Conservation (phyloP, 2,797 vertebrate genomes). For the Rhyacichthys aspro region DNA sequence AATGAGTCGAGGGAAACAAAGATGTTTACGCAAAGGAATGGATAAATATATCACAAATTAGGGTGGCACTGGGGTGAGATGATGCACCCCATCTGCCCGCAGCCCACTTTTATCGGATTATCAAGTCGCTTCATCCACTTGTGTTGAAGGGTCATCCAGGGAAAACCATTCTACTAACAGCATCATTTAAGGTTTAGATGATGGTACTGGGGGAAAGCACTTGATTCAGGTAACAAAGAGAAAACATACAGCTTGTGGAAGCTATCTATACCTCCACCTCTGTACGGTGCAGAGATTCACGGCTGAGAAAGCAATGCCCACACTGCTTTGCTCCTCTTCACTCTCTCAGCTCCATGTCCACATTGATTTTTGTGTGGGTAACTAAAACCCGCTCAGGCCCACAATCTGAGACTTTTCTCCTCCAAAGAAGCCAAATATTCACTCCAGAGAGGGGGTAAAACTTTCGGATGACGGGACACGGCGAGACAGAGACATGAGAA, state of each 20-base stretch:
- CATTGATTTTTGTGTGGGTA: slow-evolving; percentile 70
- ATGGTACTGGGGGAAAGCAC: slow-evolving; percentile 12
- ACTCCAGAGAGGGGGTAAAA: slow-evolving; percentile 1
- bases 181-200: slow-evolving; percentile 22
- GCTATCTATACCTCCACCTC: slow-evolving; percentile 35
- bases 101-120: slow-evolving; percentile 6
- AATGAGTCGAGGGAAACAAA: slow-evolving; percentile 16
- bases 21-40: slow-evolving; percentile 37
- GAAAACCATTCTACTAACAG: slow-evolving; percentile 20
- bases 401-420: slow-evolving; percentile 30
- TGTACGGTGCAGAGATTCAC: slow-evolving; percentile 24
- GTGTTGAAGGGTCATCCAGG: not conserved
- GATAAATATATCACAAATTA: slow-evolving; percentile 41
- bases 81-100: slow-evolving; percentile 4
- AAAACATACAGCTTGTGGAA: not conserved
- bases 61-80: slow-evolving; percentile 12
- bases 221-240: slow-evolving; percentile 11
- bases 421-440: slow-evolving; percentile 18
- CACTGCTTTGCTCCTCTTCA: slow-evolving; percentile 27
- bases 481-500: not conserved
- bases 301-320: slow-evolving; percentile 38
- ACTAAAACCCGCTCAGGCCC: slow-evolving; percentile 33
- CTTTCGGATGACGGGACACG: not conserved
- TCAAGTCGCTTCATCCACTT: slow-evolving; percentile 2
- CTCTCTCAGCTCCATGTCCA: slow-evolving; percentile 33